Conservation (phyloP, 2,797 vertebrate genomes). For the Urophycis tenuis region DNA sequence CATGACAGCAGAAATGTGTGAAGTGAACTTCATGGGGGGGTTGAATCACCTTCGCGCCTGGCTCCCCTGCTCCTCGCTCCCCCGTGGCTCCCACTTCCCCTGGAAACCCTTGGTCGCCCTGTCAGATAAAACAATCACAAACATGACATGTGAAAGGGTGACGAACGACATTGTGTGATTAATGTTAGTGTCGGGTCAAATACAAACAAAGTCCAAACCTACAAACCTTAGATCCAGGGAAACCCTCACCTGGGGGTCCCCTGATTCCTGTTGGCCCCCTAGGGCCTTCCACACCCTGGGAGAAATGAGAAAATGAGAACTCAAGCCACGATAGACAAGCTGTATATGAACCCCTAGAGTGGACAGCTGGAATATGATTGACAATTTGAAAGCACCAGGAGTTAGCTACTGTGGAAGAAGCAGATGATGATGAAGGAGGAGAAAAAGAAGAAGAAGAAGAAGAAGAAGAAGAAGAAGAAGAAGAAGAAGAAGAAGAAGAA, state of each 20-base stretch:
- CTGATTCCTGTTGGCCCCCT: slow-evolving; percentile 74
- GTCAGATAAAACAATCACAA: slow-evolving; percentile 14
- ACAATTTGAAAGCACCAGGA: background rate
- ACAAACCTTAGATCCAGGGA: slow-evolving; percentile 78
- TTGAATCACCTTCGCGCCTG: slow-evolving; percentile 73
- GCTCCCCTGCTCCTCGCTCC: slow-evolving; percentile 76
- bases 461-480: too few species aligned
- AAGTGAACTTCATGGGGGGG: too few species aligned
- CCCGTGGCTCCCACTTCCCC: slow-evolving; percentile 75
- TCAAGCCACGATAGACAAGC: background rate
- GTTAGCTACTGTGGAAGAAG: too few species aligned
- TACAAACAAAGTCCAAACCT: background rate
- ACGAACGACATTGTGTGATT: too few species aligned
- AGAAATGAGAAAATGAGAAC: background rate
- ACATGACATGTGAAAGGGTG: background rate
- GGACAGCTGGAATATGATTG: background rate
- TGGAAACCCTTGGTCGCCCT: slow-evolving; percentile 81
- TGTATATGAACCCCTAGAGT: background rate
- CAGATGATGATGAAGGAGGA: too few species aligned
- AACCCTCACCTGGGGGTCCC: slow-evolving; percentile 74
- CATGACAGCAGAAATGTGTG: too few species aligned
- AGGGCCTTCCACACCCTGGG: slow-evolving; percentile 78
- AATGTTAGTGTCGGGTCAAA: background rate
- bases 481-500: too few species aligned
- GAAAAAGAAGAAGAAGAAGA: too few species aligned